These are phyloP conservation scores for Amblyraja radiata DNA, from an alignment of 2,797 vertebrate species.

Conservation along the genomic window DNA sequence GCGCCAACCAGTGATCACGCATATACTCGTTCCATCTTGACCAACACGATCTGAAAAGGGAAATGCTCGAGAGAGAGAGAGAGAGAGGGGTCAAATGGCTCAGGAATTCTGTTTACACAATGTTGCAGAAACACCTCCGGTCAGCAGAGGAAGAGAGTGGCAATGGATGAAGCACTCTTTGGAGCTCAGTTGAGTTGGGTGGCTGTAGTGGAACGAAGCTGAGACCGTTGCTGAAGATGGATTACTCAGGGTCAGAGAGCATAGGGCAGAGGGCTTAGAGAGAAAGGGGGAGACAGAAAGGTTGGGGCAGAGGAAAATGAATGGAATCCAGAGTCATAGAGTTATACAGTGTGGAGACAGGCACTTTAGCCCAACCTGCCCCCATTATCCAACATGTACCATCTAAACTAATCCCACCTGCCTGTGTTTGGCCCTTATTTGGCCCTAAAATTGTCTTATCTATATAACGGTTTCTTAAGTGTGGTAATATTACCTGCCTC, in stretches of 20 bases:
- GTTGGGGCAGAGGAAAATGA: background rate
- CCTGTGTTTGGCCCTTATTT: too few species aligned
- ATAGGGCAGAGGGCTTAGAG: background rate
- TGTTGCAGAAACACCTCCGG: background rate
- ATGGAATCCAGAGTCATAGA: background rate
- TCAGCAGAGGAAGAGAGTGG: background rate
- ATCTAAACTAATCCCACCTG: too few species aligned
- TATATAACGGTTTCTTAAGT: too few species aligned
- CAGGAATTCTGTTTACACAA: background rate
- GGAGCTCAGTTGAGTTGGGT: background rate
- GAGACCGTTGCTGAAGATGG: background rate
- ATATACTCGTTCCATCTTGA: too few species aligned
- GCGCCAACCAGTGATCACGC: too few species aligned
- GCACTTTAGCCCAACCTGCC: too few species aligned
- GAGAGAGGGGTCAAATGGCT: background rate
- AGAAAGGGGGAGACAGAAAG: background rate
- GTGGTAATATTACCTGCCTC: too few species aligned
- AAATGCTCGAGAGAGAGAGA: background rate
- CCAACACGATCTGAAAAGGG: background rate
- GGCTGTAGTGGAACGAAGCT: background rate
- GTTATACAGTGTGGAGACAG: too few species aligned
- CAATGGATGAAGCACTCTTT: background rate
- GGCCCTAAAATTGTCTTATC: too few species aligned
- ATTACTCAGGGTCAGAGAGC: background rate
- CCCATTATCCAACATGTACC: too few species aligned